Base-by-base conservation (phyloP, 2,797 vertebrate species). In the Melanotaenia maccullochi region DNA sequence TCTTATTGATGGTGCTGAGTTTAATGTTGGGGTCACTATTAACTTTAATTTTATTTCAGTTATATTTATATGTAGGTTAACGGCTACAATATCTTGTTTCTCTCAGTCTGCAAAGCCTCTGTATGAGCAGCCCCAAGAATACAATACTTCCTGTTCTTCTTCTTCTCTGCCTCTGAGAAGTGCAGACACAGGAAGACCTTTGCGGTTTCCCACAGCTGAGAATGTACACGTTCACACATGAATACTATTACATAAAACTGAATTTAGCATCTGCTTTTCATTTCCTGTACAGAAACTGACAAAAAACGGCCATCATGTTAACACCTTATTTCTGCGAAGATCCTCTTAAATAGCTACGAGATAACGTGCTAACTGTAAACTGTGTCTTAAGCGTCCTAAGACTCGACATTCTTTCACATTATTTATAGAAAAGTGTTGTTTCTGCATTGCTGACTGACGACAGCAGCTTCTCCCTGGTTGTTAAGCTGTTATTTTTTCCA, bases 361-460 rank as follows among this genome's bases (percentile, higher is more conserved):
- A 30, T n/a, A 12, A 20, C 8, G 9, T 40, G 13, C 14, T 25
- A 60, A 6, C 9, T 62, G 22, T 30, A 40, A 28, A 20, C 24
- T 1, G 55, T 42, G 60, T 13, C 28, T 33, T 69, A 30, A 56
- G 58, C 64, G 57, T 68, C 59, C 60, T 16, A 1, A 58, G 60
- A 52, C 52, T 61, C 44, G 25, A 56, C 38, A 30, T 30, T 55
- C 47, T 76, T 61, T 25, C 6, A 30, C 51, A 14, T 69, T 78
- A 81, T 81, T 75, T 78, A 59, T 40, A 73, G 78, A 33, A 42
- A 49, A 71, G n/a, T 49, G 60, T 56, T 0, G 14, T 64, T 75
- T 77, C 49, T 28, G 58, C 49, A 59, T 72, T 30, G 36, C 71
- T 51, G 71, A 68, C 58, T 79, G 75, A 83, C 70, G 22, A 77